These are phyloP conservation scores for Mythimna vitellina DNA, from an alignment of 2,888 invertebrate species.

Conservation along the genomic window DNA sequence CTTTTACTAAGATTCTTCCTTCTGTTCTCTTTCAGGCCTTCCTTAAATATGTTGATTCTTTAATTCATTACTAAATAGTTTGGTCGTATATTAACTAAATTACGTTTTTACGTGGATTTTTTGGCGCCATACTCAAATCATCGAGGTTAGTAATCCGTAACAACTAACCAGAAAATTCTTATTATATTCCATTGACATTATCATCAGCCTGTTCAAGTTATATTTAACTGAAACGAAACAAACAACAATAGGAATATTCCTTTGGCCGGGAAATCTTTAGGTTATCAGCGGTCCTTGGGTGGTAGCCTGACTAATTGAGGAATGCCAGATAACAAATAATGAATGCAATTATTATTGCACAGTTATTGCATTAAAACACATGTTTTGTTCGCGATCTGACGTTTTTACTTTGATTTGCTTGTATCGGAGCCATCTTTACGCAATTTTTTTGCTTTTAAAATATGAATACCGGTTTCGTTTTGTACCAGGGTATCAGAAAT, in stretches of 20 bases:
- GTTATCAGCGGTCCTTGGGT: conserved; percentile 74
- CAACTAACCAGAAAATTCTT: too few relatives aligned
- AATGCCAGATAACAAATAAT: conserved; percentile 44
- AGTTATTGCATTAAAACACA: conserved; percentile 26
- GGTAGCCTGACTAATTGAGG: conserved; percentile 51
- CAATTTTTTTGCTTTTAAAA: conserved; percentile 32
- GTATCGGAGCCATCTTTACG: conserved; percentile 18
- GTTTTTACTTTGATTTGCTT: neutral
- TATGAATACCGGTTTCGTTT: conserved; percentile 12
- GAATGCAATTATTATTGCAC: conserved; percentile 38
- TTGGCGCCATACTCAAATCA: too few relatives aligned
- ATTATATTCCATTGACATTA: conserved; percentile 4
- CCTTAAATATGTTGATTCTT: neutral
- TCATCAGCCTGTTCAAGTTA: conserved; percentile 17
- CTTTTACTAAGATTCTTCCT: neutral
- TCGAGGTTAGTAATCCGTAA: too few relatives aligned
- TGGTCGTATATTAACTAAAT: too few relatives aligned
- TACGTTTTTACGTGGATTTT: too few relatives aligned
- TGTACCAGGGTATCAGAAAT: conserved; percentile 41
- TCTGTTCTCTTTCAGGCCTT: neutral
- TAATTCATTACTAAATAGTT: too few relatives aligned
- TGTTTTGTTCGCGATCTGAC: conserved; percentile 24
- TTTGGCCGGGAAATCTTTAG: conserved; percentile 75
- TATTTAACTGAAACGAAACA: conserved; percentile 41
- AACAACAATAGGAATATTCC: conserved; percentile 75